Percentiles rank a stretch among this genome's conserved stretches.
phyloP scores from a whole-genome alignment of 2,888 invertebrate species.

The Plusia festucae region DNA sequence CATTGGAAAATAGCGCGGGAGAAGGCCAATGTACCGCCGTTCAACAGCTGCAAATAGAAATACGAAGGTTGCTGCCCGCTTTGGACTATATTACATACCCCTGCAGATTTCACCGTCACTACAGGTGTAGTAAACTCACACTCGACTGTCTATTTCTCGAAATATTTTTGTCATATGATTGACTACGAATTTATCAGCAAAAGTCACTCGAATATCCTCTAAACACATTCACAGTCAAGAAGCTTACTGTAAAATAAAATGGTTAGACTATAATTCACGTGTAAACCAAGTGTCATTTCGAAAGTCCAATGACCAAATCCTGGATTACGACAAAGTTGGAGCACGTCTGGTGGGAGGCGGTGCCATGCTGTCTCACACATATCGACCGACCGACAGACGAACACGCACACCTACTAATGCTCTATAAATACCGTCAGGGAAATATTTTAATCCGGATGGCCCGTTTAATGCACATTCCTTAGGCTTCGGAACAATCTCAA shows the following conservation, averaged over 20 bases:
- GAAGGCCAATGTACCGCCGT: constrained; percentile 85
- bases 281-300: constrained; percentile 61
- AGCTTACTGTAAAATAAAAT: constrained; percentile 44
- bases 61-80: constrained; percentile 82
- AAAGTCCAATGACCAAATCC: constrained; percentile 78
- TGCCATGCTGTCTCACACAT: constrained; percentile 88
- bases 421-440: constrained; percentile 86
- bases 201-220: constrained; percentile 15
- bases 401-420: constrained; percentile 85
- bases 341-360: constrained; percentile 83
- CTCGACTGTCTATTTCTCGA: neutral
- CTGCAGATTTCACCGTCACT: constrained; percentile 62
- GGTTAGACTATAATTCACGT: constrained; percentile 55
- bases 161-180: constrained; percentile 8
- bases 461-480: constrained; percentile 86
- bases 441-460: constrained; percentile 89
- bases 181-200: constrained; percentile 21
- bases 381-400: constrained; percentile 81
- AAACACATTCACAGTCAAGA: constrained; percentile 28
- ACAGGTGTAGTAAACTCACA: constrained; percentile 31
- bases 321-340: constrained; percentile 80
- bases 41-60: constrained; percentile 83
- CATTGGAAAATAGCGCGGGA: constrained; percentile 81
- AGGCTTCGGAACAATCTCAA: constrained; percentile 76
- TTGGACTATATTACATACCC: constrained; percentile 76